Evolutionary conservation across 2,113 vertebrate genomes (phyloP).

Genomic region (Xiphophorus maculatus): DNA sequence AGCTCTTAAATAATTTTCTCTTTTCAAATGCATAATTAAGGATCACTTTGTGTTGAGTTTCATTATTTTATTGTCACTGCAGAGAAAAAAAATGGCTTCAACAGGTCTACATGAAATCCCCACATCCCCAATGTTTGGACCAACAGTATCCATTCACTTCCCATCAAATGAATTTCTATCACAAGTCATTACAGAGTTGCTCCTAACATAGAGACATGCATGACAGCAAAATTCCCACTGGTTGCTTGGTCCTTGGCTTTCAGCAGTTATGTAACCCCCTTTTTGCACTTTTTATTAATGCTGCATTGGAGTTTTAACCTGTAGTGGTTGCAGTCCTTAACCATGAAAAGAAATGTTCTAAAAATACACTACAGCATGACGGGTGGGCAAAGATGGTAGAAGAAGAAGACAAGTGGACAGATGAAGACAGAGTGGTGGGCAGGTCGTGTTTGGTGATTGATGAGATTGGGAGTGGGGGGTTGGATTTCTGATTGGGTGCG

Average conservation of each 20-base stretch:
- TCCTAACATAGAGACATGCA: constrained; percentile 5
- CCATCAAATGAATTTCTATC: background rate
- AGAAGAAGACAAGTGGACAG: constrained; percentile 32
- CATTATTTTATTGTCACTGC: background rate
- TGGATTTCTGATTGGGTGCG: constrained; percentile 62
- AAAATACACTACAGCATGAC: constrained; percentile 5
- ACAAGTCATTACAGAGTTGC: background rate
- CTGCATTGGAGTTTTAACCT: background rate
- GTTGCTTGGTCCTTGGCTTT: background rate
- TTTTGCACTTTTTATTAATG: background rate
- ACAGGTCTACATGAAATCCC: background rate
- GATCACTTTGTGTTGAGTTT: background rate
- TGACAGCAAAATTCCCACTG: background rate
- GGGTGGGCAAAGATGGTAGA: constrained; percentile 17
- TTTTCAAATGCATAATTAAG: background rate
- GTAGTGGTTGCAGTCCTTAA: background rate
- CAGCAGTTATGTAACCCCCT: background rate
- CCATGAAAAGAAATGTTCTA: constrained; percentile 9
- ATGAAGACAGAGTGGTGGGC: constrained; percentile 51
- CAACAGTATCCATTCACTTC: background rate
- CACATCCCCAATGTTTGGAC: background rate
- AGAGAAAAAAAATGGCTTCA: background rate
- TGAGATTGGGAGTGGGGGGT: constrained; percentile 63
- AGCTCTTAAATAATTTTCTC: background rate
- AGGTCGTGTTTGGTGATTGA: constrained; percentile 63